Evolutionary conservation across 2,113 vertebrate species (phyloP).

Genomic region (Prionailurus bengalensis): DNA sequence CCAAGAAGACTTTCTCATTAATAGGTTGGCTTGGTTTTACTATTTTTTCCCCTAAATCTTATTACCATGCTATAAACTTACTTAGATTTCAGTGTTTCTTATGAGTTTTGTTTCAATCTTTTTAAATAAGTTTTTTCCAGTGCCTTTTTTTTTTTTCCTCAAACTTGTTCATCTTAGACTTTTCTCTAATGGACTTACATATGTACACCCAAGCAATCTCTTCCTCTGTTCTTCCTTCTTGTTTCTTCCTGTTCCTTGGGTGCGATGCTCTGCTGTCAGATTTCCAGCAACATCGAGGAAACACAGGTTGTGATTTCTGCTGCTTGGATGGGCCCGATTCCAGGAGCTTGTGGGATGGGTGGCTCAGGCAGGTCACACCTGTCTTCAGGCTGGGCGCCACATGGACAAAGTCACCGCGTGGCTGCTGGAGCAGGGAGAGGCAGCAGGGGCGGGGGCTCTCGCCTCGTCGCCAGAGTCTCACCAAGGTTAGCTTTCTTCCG

Average conservation of each 20-base stretch:
- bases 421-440: neutral
- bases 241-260: neutral
- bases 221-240: neutral
- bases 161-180: neutral
- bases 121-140: neutral
- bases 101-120: neutral
- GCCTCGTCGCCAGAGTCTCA: neutral
- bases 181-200: neutral
- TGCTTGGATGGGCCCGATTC: neutral
- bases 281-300: neutral
- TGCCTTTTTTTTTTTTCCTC: neutral
- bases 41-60: neutral
- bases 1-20: neutral
- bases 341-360: neutral
- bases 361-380: neutral
- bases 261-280: neutral
- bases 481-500: neutral
- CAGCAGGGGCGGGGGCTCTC: fast-evolving
- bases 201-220: neutral
- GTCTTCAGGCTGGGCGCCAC: neutral
- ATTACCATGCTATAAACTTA: neutral
- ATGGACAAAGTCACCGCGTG: neutral
- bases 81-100: neutral
- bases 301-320: neutral
- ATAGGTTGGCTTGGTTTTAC: neutral